A percentile compares a stretch with the other conserved stretches of the same genome.
phyloP scores from a whole-genome alignment of 2,797 vertebrate genomes.

The Halcyon smyrnensis region DNA sequence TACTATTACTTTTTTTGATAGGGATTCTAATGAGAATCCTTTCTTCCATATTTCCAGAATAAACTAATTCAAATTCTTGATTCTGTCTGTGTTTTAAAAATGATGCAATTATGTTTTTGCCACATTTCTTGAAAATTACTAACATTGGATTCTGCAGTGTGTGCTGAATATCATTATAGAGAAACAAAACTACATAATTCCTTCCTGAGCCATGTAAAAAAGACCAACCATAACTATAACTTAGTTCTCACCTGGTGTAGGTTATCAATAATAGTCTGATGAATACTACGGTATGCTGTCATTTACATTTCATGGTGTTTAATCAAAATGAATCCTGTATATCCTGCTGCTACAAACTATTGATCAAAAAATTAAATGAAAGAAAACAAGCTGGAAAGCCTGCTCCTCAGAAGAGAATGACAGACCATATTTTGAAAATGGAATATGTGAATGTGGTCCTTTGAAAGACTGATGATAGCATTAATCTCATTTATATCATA shows the following conservation, averaged over 20 bases:
- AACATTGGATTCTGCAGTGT: not conserved
- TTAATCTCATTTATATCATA: conserved; percentile 1
- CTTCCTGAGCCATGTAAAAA: not conserved
- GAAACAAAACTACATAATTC: not conserved
- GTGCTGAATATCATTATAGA: not conserved
- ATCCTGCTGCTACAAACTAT: not conserved
- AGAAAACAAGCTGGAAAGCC: not conserved
- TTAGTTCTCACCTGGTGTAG: not conserved
- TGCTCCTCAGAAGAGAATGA: not conserved
- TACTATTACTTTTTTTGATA: not conserved
- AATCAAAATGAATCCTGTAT: not conserved
- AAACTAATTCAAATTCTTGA: not conserved
- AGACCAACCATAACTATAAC: not conserved
- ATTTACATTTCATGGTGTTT: not conserved
- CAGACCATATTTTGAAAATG: not conserved
- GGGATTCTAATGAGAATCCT: not conserved
- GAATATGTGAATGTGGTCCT: not conserved
- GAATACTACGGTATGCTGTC: not conserved
- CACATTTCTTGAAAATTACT: not conserved
- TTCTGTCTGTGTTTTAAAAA: not conserved
- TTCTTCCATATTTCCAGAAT: not conserved
- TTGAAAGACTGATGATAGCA: not conserved
- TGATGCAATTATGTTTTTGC: not conserved
- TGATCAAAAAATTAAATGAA: conserved; percentile 33
- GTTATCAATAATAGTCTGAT: not conserved